Evolutionary conservation across 2,888 invertebrate species (phyloP).

Genomic region (Alloscopus bannaensis): DNA sequence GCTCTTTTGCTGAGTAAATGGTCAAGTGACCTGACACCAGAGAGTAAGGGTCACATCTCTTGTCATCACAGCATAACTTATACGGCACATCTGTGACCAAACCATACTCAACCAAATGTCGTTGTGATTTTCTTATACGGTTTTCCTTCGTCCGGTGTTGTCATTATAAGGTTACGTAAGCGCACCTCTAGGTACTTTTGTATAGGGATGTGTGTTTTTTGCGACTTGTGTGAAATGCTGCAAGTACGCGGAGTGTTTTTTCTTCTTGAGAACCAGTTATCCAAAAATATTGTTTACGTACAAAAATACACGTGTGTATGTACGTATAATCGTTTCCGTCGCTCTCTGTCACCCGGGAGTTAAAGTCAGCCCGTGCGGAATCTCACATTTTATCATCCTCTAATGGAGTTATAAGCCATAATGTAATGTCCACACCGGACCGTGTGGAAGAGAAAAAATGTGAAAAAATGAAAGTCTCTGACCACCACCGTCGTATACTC

Average conservation of each 20-base stretch:
- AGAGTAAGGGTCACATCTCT: conserved; percentile 26
- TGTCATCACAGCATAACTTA: conserved; percentile 53
- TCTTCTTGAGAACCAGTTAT: neutral
- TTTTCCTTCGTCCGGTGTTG: too few species aligned
- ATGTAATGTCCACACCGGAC: conserved; percentile 70
- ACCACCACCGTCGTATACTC: neutral
- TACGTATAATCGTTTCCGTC: conserved; percentile 33
- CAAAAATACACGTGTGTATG: too few species aligned
- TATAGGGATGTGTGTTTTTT: too few species aligned
- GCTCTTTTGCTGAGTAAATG: neutral
- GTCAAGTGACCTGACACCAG: conserved; percentile 14
- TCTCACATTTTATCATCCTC: conserved; percentile 72
- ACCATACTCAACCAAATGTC: conserved; percentile 37
- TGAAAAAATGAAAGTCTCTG: conserved; percentile 23
- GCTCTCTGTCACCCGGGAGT: conserved; percentile 34
- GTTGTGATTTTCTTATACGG: conserved; percentile 23
- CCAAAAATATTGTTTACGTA: too few species aligned
- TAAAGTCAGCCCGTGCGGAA: conserved; percentile 47
- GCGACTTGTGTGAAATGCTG: too few species aligned
- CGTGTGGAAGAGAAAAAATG: conserved; percentile 5
- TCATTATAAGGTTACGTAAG: too few species aligned
- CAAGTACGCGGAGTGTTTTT: too few species aligned
- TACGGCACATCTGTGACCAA: conserved; percentile 56
- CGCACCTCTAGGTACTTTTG: too few species aligned
- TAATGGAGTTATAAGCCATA: conserved; percentile 73